Base-by-base conservation (phyloP, 35 echinoderm and acorn worm species). In the Heliocidaris tuberculata region DNA sequence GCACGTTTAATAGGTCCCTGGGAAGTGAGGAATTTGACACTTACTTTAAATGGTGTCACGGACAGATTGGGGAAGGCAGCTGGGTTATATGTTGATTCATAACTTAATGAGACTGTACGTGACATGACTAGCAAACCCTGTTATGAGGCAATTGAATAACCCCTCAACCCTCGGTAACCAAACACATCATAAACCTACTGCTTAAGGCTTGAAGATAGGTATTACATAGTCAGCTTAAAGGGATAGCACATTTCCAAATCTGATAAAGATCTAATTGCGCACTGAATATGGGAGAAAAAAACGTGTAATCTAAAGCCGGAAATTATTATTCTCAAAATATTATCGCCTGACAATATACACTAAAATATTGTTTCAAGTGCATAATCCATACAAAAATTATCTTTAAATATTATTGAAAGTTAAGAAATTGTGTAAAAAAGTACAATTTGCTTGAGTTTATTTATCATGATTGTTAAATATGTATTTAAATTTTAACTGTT, bases 71-170 rank as follows among this genome's bases (percentile, higher is more conserved):
- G 65, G 4, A 24, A 78, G 65, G 65, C 65, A 78, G 27, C 65
- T 78, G 65, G 65, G 65, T 78, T 78, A 78, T 78, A 78, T 19
- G 27, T 78, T 78, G 65, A 78, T n/a, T 78, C 65, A 78, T 78
- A 78, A 78, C 65, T 78, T 27, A 4, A 78, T 78, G 65, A n/a
- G 21, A 19, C 7, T 6, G 35, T 78, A 78, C 65, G 65, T 78
- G 65, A 78, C 27, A 78, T 24, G 65, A 78, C 65, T 78, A 78
- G 21, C 65, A 78, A 78, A 78, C 65, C 65, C 19, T n/a, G 21
- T 78, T n/a, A 78, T 78, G 21, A 78, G 27, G 65, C 65, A 78
- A 78, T 78, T 78, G 65, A 19, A 78, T n/a, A 78, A 19, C 65
- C 65, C 65, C 65, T 21, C 15, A n/a, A 78, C 15, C 4, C 15